phyloP scores from a whole-genome alignment of 2,888 invertebrate species.

The Cerastoderma edule region DNA sequence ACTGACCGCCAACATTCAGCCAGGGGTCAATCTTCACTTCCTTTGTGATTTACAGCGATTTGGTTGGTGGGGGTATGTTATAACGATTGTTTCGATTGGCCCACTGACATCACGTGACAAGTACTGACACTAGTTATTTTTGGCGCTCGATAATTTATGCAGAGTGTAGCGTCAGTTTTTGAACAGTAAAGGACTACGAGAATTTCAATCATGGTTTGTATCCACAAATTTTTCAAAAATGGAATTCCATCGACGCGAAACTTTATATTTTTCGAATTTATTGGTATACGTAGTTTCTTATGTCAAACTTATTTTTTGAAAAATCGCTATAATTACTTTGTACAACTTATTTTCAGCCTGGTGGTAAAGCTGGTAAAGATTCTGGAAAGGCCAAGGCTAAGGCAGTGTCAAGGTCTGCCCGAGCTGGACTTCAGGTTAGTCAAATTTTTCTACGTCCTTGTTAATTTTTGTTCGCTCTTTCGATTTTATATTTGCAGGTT shows the following conservation, averaged over 20 bases:
- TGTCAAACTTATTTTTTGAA: conserved; percentile 52
- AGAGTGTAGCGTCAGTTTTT: conserved; percentile 62
- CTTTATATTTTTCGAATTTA: conserved; percentile 42
- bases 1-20: conserved; percentile 24
- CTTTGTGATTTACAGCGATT: conserved; percentile 20
- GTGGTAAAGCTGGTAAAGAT: conserved; percentile 99
- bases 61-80: not conserved
- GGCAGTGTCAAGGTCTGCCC: conserved; percentile 94
- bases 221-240: conserved; percentile 43
- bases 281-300: conserved; percentile 37
- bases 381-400: conserved; percentile 99
- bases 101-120: conserved; percentile 43
- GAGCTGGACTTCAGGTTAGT: conserved; percentile 98
- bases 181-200: conserved; percentile 29
- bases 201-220: conserved; percentile 55
- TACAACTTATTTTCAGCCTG: conserved; percentile 88
- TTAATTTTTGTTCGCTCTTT: not conserved
- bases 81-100: conserved; percentile 38
- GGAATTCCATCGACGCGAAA: conserved; percentile 46
- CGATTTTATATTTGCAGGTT: conserved; percentile 85
- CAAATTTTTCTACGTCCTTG: not conserved
- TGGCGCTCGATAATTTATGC: conserved; percentile 65
- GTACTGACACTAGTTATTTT: conserved; percentile 50
- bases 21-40: conserved; percentile 12
- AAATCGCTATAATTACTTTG: conserved; percentile 36